Evolutionary conservation across 2,797 vertebrate species (phyloP), one percentile per base, ranked within the genome.

Genomic region (Australoheros facetus): DNA sequence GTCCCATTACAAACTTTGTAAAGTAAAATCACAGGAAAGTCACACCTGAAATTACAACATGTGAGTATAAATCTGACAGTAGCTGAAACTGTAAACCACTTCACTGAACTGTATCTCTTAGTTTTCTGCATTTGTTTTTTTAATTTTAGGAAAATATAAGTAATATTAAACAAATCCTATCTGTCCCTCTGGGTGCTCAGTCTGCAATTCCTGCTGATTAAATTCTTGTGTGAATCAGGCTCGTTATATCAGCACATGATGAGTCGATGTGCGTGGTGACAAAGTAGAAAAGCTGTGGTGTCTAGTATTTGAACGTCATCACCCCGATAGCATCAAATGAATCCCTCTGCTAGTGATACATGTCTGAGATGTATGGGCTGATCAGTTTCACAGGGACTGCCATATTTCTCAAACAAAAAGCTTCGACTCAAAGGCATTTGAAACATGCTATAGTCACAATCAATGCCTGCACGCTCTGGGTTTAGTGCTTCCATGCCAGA

Each of bases 401-500:
- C n/a, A 30, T 55, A 32, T 30, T 77, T 59, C n/a, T n/a, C 32
- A 51, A 76, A 76, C 51, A n/a, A 66, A 77, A 45, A 55, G 16
- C 42, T 19, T 62, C 48, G 12, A 55, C 21, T 56, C 7, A 32
- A 21, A 75, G 26, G 28, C 16, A 62, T 56, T 54, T 23, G 2
- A 83, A 80, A 73, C 45, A 75, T 56, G 12, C 23, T 17, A 30
- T 10, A 51, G 64, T 78, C 12, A 75, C 39, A 75, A 48, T 34
- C 56, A 77, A 71, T 48, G 28, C 23, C 48, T 4, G 26, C 37
- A 76, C 32, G 17, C 16, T 45, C 16, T 75, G 19, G 8, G n/a
- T 79, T 78, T 56, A 55, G 56, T 75, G 23, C 28, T 37, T 57
- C 66, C 30, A 59, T 21, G 48, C 48, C 14, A 34, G 48, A 55